Evolutionary conservation across 2,888 invertebrate species (phyloP).

Genomic region (Lucinisca nassula): DNA sequence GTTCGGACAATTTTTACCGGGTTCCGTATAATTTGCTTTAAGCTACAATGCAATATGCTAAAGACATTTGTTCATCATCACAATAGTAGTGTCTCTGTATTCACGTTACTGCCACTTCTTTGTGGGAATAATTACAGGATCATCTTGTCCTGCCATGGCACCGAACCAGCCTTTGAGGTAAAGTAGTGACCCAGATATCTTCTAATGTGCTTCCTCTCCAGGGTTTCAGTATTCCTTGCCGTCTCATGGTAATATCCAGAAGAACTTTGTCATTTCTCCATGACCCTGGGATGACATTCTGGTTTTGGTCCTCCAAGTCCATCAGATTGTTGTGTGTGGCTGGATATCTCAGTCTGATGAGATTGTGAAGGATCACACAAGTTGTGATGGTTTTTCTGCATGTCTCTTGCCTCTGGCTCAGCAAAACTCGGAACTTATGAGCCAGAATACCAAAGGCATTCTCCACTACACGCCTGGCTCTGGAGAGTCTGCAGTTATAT

Average conservation of each 20-base stretch:
- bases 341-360: conserved; percentile 58
- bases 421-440: conserved; percentile 23
- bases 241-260: conserved; percentile 44
- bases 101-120: neutral
- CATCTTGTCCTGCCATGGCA: conserved; percentile 41
- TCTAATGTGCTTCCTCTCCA: conserved; percentile 43
- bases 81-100: conserved; percentile 19
- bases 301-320: conserved; percentile 53
- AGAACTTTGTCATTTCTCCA: conserved; percentile 47
- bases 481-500: conserved; percentile 52
- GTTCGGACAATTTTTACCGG: too few species aligned
- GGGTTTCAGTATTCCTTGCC: conserved; percentile 42
- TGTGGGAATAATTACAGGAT: conserved; percentile 2
- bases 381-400: conserved; percentile 33
- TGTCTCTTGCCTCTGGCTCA: conserved; percentile 24
- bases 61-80: conserved; percentile 5
- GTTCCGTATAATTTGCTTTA: too few species aligned
- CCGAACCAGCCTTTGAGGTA: conserved; percentile 36
- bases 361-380: conserved; percentile 51
- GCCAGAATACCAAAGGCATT: conserved; percentile 51
- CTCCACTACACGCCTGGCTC: conserved; percentile 34
- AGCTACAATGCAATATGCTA: too few species aligned
- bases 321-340: conserved; percentile 48
- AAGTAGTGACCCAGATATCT: conserved; percentile 40
- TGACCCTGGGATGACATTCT: conserved; percentile 49